Conservation (phyloP, 1,140 invertebrate species). For the Drosophila mojavensis region DNA sequence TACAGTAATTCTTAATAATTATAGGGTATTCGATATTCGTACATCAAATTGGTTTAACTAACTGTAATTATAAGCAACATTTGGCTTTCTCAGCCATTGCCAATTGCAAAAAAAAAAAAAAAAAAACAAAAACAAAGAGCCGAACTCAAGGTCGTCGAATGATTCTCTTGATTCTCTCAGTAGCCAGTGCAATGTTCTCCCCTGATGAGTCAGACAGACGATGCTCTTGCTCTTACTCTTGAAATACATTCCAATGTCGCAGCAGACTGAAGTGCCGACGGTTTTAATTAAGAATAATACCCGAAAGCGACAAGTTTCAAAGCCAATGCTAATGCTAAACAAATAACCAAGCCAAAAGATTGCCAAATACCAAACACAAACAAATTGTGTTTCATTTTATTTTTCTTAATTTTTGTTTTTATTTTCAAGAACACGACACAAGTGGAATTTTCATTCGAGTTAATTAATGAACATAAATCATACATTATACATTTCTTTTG, state of each 20-base stretch:
- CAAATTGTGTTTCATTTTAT: constrained; percentile 12
- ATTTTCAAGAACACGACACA: constrained; percentile 52
- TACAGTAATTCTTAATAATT: too few relatives aligned
- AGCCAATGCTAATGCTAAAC: constrained; percentile 30
- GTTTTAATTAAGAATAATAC: constrained; percentile 32
- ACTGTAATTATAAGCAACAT: constrained; percentile 15
- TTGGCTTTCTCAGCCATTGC: background rate
- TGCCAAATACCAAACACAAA: constrained; percentile 19
- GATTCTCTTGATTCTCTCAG: background rate
- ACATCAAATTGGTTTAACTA: background rate
- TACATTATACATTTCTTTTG: constrained; percentile 33
- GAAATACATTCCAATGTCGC: constrained; percentile 54
- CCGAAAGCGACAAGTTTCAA: constrained; percentile 34
- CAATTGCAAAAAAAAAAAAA: constrained; percentile 23
- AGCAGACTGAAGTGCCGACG: constrained; percentile 23
- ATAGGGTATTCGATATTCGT: background rate
- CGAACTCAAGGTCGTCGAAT: constrained; percentile 39
- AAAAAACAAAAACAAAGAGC: background rate
- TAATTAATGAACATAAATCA: constrained; percentile 57
- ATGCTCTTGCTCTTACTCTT: constrained; percentile 14
- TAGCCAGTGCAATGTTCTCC: constrained; percentile 1
- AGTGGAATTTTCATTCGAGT: constrained; percentile 43
- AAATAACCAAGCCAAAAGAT: constrained; percentile 22
- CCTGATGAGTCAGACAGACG: constrained; percentile 24
- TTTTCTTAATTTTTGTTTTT: constrained; percentile 1